Percentiles rank a stretch among this genome's conserved stretches.
phyloP scores from a whole-genome alignment of 2,113 vertebrate genomes.

The Pampusana beccarii region DNA sequence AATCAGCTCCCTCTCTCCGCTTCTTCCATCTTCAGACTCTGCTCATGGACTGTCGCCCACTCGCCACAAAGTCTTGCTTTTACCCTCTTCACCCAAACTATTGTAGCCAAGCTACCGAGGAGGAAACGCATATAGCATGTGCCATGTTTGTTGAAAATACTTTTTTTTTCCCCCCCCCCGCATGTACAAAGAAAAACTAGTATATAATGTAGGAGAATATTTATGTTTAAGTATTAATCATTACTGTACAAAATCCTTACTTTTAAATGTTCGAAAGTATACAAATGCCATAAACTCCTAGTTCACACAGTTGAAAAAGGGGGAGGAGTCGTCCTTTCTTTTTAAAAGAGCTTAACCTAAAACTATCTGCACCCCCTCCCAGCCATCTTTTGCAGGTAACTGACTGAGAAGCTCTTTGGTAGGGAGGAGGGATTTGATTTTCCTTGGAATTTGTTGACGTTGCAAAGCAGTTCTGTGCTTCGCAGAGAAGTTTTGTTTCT shows the following conservation, averaged over 20 bases:
- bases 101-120: conserved; percentile 63
- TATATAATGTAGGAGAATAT: conserved; percentile 78
- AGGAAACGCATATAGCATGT: conserved; percentile 72
- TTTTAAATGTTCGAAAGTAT: conserved; percentile 73
- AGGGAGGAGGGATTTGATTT: not conserved
- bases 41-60: conserved; percentile 38
- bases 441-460: conserved; percentile 60
- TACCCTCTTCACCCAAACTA: conserved; percentile 46
- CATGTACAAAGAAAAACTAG: conserved; percentile 78
- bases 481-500: conserved; percentile 66
- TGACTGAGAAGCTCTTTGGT: conserved; percentile 10
- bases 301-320: conserved; percentile 58
- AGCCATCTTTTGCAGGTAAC: conserved; percentile 44
- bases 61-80: conserved; percentile 45
- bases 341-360: conserved; percentile 63
- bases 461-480: conserved; percentile 65
- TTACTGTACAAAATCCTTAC: conserved; percentile 80
- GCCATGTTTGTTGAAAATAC: conserved; percentile 78
- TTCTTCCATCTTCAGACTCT: conserved; percentile 42
- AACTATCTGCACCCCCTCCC: conserved; percentile 7
- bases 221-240: conserved; percentile 82
- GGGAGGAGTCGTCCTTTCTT: conserved; percentile 64
- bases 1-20: conserved; percentile 61
- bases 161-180: conserved; percentile 56
- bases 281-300: conserved; percentile 77